Conservation (phyloP, 1,140 invertebrate genomes). For the Heliconius hermathena region DNA sequence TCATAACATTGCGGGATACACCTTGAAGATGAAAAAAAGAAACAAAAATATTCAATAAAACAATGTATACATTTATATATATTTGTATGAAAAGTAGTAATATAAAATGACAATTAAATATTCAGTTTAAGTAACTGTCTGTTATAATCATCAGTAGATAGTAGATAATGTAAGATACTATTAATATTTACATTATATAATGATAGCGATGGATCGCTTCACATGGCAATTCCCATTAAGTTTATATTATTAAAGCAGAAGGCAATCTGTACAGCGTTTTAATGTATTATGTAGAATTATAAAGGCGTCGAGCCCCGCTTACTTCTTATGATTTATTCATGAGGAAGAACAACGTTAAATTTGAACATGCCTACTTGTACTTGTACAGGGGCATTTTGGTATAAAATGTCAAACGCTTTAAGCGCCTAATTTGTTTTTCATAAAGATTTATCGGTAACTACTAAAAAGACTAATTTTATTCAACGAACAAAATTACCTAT, state of each 20-base stretch:
- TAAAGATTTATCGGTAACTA: constrained; percentile 63
- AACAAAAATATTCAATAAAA: too few species aligned
- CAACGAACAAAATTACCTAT: constrained; percentile 31
- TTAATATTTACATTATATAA: constrained; percentile 12
- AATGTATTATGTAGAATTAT: constrained; percentile 81
- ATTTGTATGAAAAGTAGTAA: neutral
- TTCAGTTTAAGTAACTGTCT: neutral
- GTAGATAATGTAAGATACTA: neutral
- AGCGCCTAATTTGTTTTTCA: constrained; percentile 69
- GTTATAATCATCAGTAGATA: neutral
- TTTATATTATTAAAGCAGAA: constrained; percentile 77
- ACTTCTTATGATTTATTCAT: constrained; percentile 81
- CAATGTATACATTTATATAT: too few species aligned
- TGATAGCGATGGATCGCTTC: constrained; percentile 35
- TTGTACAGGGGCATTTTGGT: constrained; percentile 65
- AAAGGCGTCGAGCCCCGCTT: constrained; percentile 73
- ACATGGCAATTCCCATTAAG: constrained; percentile 69
- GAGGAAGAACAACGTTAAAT: constrained; percentile 75
- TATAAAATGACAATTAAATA: neutral
- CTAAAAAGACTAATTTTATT: constrained; percentile 45
- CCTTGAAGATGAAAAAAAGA: too few species aligned
- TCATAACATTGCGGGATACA: too few species aligned
- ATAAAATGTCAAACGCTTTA: constrained; percentile 70
- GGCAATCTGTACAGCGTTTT: constrained; percentile 79
- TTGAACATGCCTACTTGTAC: constrained; percentile 74